Evolutionary conservation across 2,113 vertebrate genomes (phyloP).

Genomic region (Scopus umbretta): DNA sequence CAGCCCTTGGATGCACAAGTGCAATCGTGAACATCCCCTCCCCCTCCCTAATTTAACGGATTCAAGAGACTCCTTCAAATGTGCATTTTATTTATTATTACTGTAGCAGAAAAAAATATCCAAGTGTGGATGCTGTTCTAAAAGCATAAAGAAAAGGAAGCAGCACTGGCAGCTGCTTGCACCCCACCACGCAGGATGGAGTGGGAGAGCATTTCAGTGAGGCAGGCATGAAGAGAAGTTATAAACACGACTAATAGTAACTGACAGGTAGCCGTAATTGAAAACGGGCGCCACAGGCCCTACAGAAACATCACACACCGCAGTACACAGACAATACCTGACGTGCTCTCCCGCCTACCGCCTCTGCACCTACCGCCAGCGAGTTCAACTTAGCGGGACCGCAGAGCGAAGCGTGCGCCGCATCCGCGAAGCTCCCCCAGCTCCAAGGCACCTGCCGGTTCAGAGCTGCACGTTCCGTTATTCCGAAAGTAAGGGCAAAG

Average conservation of each 20-base stretch:
- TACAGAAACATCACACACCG: accelerated
- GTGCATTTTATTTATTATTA: no score
- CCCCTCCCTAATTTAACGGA: background rate
- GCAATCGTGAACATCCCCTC: background rate
- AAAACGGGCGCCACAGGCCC: no score
- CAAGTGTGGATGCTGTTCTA: background rate
- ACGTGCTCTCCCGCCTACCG: background rate
- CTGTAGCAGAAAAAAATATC: background rate
- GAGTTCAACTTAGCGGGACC: accelerated
- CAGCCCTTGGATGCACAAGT: background rate
- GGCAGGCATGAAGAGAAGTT: background rate
- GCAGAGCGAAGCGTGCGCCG: background rate
- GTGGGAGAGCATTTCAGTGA: background rate
- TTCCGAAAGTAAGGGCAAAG: background rate
- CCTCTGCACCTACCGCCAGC: background rate
- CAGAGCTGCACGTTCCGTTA: background rate
- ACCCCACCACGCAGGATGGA: no score
- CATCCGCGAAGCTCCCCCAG: background rate
- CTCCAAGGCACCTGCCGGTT: no score
- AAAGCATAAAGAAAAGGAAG: background rate
- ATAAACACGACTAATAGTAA: accelerated
- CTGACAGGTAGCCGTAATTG: background rate
- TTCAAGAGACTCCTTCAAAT: background rate
- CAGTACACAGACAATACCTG: accelerated
- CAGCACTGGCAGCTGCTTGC: background rate